These are phyloP conservation scores for Epinotia demarniana DNA, from an alignment of 2,888 invertebrate species.

Conservation along the genomic window DNA sequence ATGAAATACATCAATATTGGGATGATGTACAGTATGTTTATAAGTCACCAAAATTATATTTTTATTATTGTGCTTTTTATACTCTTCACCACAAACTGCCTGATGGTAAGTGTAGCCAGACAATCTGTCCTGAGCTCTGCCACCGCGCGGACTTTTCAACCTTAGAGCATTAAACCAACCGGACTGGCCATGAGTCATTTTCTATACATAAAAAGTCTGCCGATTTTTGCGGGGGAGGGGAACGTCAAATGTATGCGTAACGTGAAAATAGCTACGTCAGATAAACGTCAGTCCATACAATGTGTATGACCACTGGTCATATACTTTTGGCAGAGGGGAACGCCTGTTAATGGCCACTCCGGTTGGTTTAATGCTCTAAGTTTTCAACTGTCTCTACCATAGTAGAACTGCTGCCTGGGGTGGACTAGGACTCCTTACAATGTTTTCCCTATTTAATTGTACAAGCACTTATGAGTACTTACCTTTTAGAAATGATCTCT, in stretches of 20 bases:
- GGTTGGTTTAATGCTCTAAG: too few relatives aligned
- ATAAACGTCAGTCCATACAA: too few relatives aligned
- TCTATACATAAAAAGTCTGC: too few relatives aligned
- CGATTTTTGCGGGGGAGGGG: too few relatives aligned
- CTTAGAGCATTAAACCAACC: too few relatives aligned
- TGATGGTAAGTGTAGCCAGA: not conserved
- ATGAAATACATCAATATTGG: not conserved
- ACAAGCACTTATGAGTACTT: not conserved
- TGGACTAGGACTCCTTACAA: conserved; percentile 1
- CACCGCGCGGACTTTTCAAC: not conserved
- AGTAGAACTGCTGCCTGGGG: not conserved
- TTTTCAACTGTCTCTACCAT: not conserved
- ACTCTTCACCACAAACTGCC: not conserved
- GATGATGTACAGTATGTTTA: not conserved
- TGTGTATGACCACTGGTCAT: too few relatives aligned
- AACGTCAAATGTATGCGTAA: too few relatives aligned
- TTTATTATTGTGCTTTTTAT: not conserved
- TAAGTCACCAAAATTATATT: not conserved
- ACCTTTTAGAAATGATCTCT: not conserved
- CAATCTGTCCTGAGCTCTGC: not conserved
- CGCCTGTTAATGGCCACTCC: too few relatives aligned
- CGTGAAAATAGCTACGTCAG: too few relatives aligned
- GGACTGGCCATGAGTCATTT: too few relatives aligned
- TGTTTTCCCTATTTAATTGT: not conserved
- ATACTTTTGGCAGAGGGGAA: too few relatives aligned